These are phyloP conservation scores for Urocitellus parryii DNA, from an alignment of 2,113 vertebrate genomes.

Conservation along the genomic window DNA sequence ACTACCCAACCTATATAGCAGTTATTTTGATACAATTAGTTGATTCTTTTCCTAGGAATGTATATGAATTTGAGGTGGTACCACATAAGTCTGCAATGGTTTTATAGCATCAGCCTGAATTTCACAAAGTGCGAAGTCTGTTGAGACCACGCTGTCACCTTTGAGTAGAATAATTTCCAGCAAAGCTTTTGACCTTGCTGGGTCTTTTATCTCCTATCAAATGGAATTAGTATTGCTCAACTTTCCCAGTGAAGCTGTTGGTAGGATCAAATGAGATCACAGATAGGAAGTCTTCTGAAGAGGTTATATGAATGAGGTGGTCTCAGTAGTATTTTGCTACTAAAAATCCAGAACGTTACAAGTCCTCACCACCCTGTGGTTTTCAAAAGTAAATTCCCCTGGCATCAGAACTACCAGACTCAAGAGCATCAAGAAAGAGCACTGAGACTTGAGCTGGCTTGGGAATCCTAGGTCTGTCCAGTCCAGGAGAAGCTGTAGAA, in stretches of 20 bases:
- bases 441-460: not conserved
- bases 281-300: not conserved
- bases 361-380: not conserved
- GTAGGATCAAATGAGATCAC: not conserved
- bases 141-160: not conserved
- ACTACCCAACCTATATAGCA: not conserved
- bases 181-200: constrained; percentile 55
- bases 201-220: not conserved
- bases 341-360: not conserved
- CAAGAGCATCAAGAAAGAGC: not conserved
- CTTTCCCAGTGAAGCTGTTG: not conserved
- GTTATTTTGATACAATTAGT: not conserved
- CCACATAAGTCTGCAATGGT: not conserved
- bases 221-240: constrained; percentile 5
- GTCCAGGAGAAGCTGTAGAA: not conserved
- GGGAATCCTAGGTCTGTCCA: not conserved
- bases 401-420: not conserved
- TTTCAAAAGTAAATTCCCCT: not conserved
- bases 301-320: not conserved
- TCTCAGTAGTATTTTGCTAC: not conserved
- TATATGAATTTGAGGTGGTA: not conserved
- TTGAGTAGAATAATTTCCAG: not conserved
- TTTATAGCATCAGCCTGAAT: not conserved
- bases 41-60: not conserved
- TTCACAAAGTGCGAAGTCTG: not conserved